phyloP scores from a whole-genome alignment of 2,797 vertebrate species.

The Somateria mollissima region DNA sequence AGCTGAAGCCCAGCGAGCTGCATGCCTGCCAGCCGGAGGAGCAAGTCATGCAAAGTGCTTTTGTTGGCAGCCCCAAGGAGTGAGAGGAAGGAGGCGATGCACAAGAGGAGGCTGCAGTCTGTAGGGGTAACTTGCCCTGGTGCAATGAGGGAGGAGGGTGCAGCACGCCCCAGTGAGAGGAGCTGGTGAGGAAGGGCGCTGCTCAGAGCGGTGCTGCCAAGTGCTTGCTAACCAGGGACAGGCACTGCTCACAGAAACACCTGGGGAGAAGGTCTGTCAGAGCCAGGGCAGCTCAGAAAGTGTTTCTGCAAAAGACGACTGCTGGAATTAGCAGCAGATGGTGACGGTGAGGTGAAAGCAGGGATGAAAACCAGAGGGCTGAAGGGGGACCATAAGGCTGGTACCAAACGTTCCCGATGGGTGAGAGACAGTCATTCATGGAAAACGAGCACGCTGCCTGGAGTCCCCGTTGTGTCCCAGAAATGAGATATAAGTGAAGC shows the following conservation, averaged over 20 bases:
- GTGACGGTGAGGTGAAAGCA: neutral
- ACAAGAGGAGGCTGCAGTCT: conserved; percentile 1
- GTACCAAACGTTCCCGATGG: neutral
- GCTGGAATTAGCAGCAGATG: conserved; percentile 32
- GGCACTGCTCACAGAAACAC: neutral
- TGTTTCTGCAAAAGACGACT: neutral
- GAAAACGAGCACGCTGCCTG: neutral
- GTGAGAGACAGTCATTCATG: neutral
- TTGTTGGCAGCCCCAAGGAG: neutral
- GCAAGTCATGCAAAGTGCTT: neutral
- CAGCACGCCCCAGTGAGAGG: neutral
- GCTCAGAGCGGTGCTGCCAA: neutral
- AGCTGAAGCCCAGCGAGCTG: neutral
- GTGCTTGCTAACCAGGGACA: neutral
- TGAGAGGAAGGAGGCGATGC: neutral
- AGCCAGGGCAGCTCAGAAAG: neutral
- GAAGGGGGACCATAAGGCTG: neutral
- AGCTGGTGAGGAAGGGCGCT: conserved; percentile 17
- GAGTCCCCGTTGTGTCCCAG: neutral
- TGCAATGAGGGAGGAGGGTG: neutral
- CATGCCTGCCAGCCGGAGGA: neutral
- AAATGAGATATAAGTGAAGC: neutral
- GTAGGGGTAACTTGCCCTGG: conserved; percentile 11
- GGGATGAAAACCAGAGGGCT: conserved; percentile 21
- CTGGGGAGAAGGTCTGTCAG: neutral